Evolutionary conservation across 2,888 invertebrate species (phyloP), one percentile per base, ranked within the genome.

Genomic region (Carterocephalus palaemon): DNA sequence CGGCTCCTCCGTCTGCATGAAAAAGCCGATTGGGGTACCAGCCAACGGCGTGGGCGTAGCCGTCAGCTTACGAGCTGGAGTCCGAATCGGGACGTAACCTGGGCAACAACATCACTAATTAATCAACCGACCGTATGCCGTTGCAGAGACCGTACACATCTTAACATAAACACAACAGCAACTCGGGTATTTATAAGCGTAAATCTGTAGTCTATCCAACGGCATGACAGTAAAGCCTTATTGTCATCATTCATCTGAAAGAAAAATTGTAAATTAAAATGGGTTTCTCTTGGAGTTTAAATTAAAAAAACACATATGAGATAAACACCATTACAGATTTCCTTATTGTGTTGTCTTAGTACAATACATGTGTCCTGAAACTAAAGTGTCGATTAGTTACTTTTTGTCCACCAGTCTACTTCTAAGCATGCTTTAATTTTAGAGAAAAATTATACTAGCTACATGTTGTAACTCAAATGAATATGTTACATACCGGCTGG

Each of bases 1-100:
- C 74, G 93, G 92, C 70, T 96, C 95, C 81, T 96, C 95, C 65
- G 92, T 92, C 81, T 97, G 97, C 75, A 98, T 97, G 84, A 96
- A 96, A 88, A 98, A 98, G 50, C 98, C 97, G 61, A 93, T 92
- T 23, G 96, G 95, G 38, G 96, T 96, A 56, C 94, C 95, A 45
- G 93, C 93, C 77, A 99, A 93, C 2, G 99, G 99, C 2, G 99
- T 99, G 2, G 99, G 99, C 1, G 99, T 99, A 9, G 99, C 98
- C 51, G 97, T 96, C 60, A 99, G 89, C 86, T 99, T 99, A 59
- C 99, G 91, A 34, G 98, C 98, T 48, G 99, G 99, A 23, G 99
- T 99, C 64, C 99, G 91, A 59, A 99, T 94, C 15, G 99, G 98
- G 55, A 98, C 92, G 74, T 99, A 99, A 49, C 95, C 92, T 88